Percentiles rank a stretch among this genome's conserved stretches.
Conservation (phyloP, 2,888 invertebrate species). For the Tupiocoris notatus region DNA sequence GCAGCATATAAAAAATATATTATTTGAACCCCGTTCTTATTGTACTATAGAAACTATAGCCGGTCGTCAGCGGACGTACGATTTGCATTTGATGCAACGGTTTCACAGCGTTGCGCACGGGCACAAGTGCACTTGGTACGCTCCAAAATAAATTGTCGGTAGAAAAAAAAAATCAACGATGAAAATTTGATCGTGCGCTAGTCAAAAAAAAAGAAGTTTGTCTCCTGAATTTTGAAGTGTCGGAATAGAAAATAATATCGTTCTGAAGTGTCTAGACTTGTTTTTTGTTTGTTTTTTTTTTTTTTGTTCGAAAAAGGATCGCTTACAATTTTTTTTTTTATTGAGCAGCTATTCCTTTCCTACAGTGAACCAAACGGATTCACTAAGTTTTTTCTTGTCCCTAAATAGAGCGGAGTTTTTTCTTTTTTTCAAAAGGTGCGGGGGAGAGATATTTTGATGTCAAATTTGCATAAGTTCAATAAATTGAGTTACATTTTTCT, state of each 20-base stretch:
- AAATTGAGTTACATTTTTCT: neutral
- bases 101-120: neutral
- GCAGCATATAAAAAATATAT: neutral
- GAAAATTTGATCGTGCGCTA: neutral
- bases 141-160: neutral
- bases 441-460: neutral
- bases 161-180: neutral
- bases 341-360: neutral
- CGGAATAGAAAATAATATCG: neutral
- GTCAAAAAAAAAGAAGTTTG: neutral
- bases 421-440: neutral
- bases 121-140: neutral
- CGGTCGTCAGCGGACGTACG: neutral
- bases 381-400: neutral
- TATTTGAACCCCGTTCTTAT: neutral
- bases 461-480: neutral
- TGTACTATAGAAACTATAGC: neutral
- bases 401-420: neutral
- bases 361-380: neutral
- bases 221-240: neutral
- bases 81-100: neutral
- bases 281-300: neutral
- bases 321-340: neutral
- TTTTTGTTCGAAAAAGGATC: neutral
- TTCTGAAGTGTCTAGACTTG: neutral